Evolutionary conservation across 2,797 vertebrate genomes (phyloP).

Genomic region (Ctenosaura bakeri): DNA sequence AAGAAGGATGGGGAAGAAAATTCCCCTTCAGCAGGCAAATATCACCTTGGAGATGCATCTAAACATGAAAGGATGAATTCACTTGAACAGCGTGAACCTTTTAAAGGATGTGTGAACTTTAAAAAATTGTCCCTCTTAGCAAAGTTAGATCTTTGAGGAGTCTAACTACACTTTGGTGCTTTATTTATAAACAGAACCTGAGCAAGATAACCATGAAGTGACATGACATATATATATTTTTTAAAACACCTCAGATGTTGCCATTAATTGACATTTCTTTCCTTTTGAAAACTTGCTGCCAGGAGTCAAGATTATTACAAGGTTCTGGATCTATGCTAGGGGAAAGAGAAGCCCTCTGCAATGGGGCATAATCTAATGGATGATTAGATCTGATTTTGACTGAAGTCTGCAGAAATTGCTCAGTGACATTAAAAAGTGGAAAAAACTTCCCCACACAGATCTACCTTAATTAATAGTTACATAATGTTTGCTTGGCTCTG

Average conservation of each 20-base stretch:
- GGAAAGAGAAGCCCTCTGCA: neutral
- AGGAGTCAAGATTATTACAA: slow-evolving; percentile 42
- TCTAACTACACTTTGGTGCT: neutral
- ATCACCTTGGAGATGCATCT: slow-evolving; percentile 13
- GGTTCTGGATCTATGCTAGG: neutral
- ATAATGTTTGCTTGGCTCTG: slow-evolving; percentile 17
- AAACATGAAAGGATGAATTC: neutral
- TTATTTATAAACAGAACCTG: neutral
- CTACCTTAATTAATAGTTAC: slow-evolving; percentile 32
- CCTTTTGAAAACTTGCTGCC: slow-evolving; percentile 6
- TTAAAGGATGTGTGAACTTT: slow-evolving; percentile 34
- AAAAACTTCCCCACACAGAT: slow-evolving; percentile 29
- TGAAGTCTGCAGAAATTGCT: slow-evolving; percentile 60
- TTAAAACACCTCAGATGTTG: slow-evolving; percentile 6
- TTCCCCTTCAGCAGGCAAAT: neutral
- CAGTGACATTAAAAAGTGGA: slow-evolving; percentile 46
- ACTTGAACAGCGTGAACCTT: slow-evolving; percentile 6
- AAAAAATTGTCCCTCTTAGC: slow-evolving; percentile 40
- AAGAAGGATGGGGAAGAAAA: neutral
- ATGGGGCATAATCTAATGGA: slow-evolving; percentile 13
- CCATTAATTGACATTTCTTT: neutral
- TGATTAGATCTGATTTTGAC: slow-evolving; percentile 56
- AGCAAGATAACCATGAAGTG: neutral
- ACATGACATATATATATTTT: neutral
- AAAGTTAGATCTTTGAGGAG: slow-evolving; percentile 3